These are phyloP conservation scores for Microcebus tavaratra DNA, from an alignment of 2,113 vertebrate genomes.

Conservation along the genomic window DNA sequence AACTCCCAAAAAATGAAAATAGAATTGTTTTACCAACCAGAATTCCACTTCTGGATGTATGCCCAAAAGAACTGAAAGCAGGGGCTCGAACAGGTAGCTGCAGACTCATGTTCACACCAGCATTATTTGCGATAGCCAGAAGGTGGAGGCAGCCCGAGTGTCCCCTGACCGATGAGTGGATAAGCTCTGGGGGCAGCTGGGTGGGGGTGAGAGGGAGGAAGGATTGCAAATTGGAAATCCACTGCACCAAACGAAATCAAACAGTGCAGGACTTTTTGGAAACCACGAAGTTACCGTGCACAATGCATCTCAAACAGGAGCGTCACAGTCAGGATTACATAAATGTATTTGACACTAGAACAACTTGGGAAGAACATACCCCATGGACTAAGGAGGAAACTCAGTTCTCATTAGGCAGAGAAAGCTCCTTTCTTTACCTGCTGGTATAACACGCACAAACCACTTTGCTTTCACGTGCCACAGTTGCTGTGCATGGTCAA, in stretches of 20 bases:
- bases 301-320: background rate
- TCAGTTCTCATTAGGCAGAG: background rate
- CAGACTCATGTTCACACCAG: background rate
- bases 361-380: background rate
- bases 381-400: background rate
- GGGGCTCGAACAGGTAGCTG: background rate
- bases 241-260: background rate
- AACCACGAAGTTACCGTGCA: background rate
- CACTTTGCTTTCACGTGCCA: background rate
- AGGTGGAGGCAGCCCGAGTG: background rate
- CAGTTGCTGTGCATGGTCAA: background rate
- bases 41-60: background rate
- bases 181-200: background rate
- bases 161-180: background rate
- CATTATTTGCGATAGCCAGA: background rate
- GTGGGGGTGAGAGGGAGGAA: rapidly evolving
- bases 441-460: too few species aligned
- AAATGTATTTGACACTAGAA: background rate
- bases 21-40: background rate
- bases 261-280: background rate
- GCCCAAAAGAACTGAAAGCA: background rate
- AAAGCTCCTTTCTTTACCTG: background rate
- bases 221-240: background rate
- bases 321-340: background rate
- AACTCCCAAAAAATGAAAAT: background rate